These are phyloP conservation scores for Buphagus erythrorhynchus DNA, from an alignment of 2,797 vertebrate species.

Conservation along the genomic window DNA sequence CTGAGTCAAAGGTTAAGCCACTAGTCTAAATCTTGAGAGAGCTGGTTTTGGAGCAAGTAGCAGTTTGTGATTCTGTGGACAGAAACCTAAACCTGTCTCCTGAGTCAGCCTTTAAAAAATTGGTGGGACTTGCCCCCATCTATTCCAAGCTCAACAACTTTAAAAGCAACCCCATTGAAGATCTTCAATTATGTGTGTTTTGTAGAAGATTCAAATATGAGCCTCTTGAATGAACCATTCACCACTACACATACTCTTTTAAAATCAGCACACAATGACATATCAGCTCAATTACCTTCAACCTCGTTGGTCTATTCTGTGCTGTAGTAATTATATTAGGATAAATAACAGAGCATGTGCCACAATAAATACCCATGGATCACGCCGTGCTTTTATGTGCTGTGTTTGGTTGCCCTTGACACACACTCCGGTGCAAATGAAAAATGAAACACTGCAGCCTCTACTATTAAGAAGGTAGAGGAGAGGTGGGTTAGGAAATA, in stretches of 20 bases:
- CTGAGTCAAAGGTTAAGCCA: neutral
- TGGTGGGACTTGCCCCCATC: rapidly evolving
- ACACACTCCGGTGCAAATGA: conserved; percentile 15
- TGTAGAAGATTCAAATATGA: neutral
- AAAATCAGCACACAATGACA: neutral
- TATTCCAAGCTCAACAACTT: neutral
- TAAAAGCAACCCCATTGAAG: neutral
- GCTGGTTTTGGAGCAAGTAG: neutral
- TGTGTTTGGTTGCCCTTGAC: neutral
- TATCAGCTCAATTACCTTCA: conserved; percentile 60
- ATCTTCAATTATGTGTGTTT: neutral
- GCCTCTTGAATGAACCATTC: neutral
- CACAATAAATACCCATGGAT: conserved; percentile 50
- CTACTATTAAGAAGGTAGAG: neutral
- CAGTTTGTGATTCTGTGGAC: neutral
- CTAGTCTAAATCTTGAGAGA: neutral
- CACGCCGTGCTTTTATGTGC: neutral
- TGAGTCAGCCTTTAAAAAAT: neutral
- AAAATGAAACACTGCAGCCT: conserved; percentile 6
- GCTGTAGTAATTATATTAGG: conserved; percentile 60
- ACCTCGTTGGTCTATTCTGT: conserved; percentile 47
- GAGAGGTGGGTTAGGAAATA: neutral
- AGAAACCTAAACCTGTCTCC: neutral
- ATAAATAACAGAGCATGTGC: conserved; percentile 55
- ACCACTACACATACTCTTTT: conserved; percentile 27